A percentile compares a stretch with the other conserved stretches of the same genome.
These are phyloP conservation scores for Paraescarpia echinospica DNA, from an alignment of 1,140 invertebrate genomes.

Conservation along the genomic window DNA sequence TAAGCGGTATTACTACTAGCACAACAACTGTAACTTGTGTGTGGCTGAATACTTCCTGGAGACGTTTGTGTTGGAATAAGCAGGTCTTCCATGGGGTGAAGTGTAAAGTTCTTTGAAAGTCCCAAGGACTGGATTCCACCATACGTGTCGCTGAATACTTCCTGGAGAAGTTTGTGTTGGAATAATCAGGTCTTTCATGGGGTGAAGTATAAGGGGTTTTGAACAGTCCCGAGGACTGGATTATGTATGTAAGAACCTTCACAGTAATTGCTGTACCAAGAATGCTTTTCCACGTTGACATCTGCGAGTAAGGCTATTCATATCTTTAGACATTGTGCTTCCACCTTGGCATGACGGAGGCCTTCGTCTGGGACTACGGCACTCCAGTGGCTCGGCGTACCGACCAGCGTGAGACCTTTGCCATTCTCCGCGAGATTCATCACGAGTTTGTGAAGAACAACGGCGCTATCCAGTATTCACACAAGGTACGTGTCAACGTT, in stretches of 20 bases:
- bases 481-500: conserved; percentile 49
- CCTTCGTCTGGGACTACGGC: conserved; percentile 58
- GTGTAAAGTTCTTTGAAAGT: too few relatives aligned
- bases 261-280: neutral
- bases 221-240: too few relatives aligned
- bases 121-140: too few relatives aligned
- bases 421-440: conserved; percentile 57
- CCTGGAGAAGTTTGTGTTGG: too few relatives aligned
- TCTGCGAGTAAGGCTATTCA: neutral
- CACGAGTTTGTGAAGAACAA: conserved; percentile 59
- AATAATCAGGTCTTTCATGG: too few relatives aligned
- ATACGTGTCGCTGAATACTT: too few relatives aligned
- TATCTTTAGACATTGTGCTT: conserved; percentile 59
- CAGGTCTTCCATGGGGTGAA: too few relatives aligned
- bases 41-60: too few relatives aligned
- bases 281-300: neutral
- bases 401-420: conserved; percentile 47
- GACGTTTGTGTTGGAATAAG: too few relatives aligned
- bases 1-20: too few relatives aligned
- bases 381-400: conserved; percentile 47
- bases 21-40: too few relatives aligned
- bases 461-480: conserved; percentile 56
- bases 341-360: conserved; percentile 60
- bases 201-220: too few relatives aligned
- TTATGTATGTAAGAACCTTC: neutral